Evolutionary conservation across 2,888 invertebrate species (phyloP).

Genomic region (Xestia c-nigrum): DNA sequence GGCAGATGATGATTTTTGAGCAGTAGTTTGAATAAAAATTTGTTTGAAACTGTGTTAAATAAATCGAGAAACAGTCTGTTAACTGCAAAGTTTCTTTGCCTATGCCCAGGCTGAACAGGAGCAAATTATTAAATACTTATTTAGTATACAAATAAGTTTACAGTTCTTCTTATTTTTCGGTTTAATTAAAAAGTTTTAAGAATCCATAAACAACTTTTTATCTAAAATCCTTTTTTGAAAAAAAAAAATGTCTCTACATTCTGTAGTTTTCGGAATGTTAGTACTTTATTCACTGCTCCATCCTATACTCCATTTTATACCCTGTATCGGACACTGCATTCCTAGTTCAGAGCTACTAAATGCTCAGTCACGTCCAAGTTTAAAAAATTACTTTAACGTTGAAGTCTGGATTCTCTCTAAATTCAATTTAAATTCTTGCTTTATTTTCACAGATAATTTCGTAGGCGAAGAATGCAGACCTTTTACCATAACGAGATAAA

Average conservation of each 20-base stretch:
- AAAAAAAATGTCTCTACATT: neutral
- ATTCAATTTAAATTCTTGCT: slow-evolving; percentile 38
- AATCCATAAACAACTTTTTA: too few species aligned
- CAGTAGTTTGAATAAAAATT: too few species aligned
- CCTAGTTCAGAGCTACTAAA: neutral
- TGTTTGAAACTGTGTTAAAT: neutral
- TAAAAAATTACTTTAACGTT: slow-evolving; percentile 22
- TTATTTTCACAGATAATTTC: slow-evolving; percentile 7
- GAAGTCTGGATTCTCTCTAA: slow-evolving; percentile 6
- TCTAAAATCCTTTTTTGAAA: too few species aligned
- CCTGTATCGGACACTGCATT: neutral
- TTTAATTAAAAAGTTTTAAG: too few species aligned
- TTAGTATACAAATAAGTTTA: too few species aligned
- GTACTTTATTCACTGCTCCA: neutral
- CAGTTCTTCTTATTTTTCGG: too few species aligned
- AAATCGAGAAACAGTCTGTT: neutral
- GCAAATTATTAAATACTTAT: too few species aligned
- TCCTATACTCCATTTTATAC: neutral
- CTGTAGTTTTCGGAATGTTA: neutral
- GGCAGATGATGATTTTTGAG: too few species aligned
- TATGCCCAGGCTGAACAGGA: neutral
- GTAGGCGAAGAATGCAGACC: slow-evolving; percentile 2
- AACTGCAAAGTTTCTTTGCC: neutral
- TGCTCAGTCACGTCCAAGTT: slow-evolving; percentile 33
- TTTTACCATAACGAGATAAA: neutral